Evolutionary conservation across 1,140 invertebrate species (phyloP).

Genomic region (Eurosta solidaginis): DNA sequence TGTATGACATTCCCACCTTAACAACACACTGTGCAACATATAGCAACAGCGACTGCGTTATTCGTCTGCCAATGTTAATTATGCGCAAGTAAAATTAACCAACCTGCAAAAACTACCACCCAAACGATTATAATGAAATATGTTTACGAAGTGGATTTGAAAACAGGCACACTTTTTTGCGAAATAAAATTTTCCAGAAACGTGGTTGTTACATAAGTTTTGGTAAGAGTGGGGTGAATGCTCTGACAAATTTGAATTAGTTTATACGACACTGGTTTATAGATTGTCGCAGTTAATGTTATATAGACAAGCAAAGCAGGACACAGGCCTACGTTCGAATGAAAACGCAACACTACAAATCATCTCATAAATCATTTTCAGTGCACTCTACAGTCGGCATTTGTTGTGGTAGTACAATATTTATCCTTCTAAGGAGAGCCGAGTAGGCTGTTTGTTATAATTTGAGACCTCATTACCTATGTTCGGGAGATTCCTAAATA

Average conservation of each 20-base stretch:
- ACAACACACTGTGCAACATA: neutral
- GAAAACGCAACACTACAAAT: neutral
- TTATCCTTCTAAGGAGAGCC: no score
- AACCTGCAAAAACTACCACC: constrained; percentile 28
- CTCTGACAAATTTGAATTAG: neutral
- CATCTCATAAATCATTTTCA: neutral
- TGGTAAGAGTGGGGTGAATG: neutral
- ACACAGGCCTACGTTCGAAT: neutral
- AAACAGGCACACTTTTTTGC: constrained; percentile 6
- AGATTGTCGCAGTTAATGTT: neutral
- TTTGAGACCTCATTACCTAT: no score
- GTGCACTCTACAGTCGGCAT: neutral
- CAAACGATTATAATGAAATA: neutral
- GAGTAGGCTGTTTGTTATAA: no score
- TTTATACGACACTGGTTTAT: neutral
- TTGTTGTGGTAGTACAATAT: neutral
- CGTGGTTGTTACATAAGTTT: neutral
- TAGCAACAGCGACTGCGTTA: neutral
- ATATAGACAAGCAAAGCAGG: neutral
- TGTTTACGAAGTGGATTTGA: neutral
- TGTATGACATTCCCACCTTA: no score
- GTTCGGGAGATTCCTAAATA: no score
- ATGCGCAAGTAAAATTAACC: neutral
- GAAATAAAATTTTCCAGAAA: neutral
- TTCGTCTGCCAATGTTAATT: neutral